Conservation (phyloP, 2,113 vertebrate genomes). For the Oryzias celebensis region DNA sequence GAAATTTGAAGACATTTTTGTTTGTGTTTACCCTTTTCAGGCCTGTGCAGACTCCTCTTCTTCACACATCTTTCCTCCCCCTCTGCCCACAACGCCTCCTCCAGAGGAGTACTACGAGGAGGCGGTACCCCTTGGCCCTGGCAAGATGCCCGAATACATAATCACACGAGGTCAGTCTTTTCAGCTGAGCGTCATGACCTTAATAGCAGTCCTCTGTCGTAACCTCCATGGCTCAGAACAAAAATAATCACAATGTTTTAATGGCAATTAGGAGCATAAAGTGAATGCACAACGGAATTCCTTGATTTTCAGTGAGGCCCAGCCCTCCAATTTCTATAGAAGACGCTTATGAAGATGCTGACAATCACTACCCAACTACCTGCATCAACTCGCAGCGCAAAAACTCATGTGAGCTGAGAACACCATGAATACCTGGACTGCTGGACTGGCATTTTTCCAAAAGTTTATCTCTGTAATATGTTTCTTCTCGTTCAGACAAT, state of each 20-base stretch:
- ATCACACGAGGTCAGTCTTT: constrained; percentile 87
- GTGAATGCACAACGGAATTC: constrained; percentile 9
- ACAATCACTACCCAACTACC: constrained; percentile 87
- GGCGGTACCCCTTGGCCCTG: constrained; percentile 90
- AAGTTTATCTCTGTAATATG: background rate
- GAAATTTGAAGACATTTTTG: constrained; percentile 19
- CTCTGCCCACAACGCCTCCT: constrained; percentile 89
- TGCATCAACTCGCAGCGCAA: constrained; percentile 87
- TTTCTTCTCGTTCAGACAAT: constrained; percentile 79
- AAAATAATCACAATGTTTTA: constrained; percentile 27
- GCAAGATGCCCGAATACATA: constrained; percentile 91
- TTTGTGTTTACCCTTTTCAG: constrained; percentile 42
- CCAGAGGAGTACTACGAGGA: constrained; percentile 98
- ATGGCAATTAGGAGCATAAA: constrained; percentile 2
- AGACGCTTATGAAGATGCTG: constrained; percentile 93
- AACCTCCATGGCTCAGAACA: background rate
- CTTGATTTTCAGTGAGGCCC: constrained; percentile 80
- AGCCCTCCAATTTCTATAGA: constrained; percentile 90
- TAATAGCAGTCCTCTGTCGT: background rate
- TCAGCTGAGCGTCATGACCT: constrained; percentile 17
- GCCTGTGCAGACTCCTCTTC: constrained; percentile 32
- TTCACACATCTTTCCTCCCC: constrained; percentile 81
- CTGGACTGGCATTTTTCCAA: background rate
- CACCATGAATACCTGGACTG: background rate
- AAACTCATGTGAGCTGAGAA: constrained; percentile 85